These are phyloP conservation scores for Drosophila melanica DNA, from an alignment of 1,140 invertebrate species.

Conservation along the genomic window DNA sequence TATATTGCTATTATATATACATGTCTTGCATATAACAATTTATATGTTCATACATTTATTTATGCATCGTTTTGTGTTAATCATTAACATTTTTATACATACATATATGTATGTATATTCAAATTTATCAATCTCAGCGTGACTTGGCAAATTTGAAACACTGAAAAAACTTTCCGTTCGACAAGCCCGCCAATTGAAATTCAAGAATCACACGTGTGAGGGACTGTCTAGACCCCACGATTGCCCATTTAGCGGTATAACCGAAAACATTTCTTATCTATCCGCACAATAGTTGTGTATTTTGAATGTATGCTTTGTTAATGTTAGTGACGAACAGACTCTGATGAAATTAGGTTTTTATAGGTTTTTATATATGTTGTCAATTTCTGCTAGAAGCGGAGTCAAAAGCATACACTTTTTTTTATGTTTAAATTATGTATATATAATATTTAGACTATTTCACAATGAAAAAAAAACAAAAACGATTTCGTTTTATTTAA, in stretches of 20 bases:
- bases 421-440: background rate
- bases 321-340: background rate
- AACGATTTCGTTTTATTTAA: no score
- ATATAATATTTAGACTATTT: no score
- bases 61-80: no score
- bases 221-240: slow-evolving; percentile 3
- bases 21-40: background rate
- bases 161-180: slow-evolving; percentile 63
- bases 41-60: background rate
- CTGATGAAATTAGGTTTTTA: background rate
- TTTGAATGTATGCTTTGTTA: background rate
- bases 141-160: slow-evolving; percentile 16
- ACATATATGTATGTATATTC: background rate
- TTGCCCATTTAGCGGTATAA: slow-evolving; percentile 21
- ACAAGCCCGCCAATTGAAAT: slow-evolving; percentile 24
- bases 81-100: background rate
- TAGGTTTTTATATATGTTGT: background rate
- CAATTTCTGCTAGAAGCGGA: no score
- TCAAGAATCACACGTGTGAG: slow-evolving; percentile 26
- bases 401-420: no score
- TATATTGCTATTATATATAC: no score
- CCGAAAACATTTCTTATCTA: background rate
- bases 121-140: slow-evolving; percentile 10
- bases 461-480: no score
- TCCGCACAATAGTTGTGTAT: background rate